A percentile compares a stretch with the other conserved stretches of the same genome.
Conservation (phyloP, 2,113 vertebrate species). For the Cochlearius cochlearius region DNA sequence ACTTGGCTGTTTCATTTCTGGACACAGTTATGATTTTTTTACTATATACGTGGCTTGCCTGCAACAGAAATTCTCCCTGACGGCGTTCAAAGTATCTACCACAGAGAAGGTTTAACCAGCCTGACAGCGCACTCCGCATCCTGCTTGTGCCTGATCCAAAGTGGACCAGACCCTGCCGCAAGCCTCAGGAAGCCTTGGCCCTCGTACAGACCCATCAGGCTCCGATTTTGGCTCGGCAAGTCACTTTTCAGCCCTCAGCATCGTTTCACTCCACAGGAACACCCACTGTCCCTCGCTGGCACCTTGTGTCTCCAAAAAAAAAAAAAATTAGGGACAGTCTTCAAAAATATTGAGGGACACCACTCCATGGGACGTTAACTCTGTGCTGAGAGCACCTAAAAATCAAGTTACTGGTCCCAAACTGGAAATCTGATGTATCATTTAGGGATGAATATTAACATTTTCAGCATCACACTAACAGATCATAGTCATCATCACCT, state of each 20-base stretch:
- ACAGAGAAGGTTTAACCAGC: not conserved
- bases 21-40: not conserved
- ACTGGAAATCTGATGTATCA: not conserved
- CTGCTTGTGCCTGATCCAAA: not conserved
- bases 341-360: not conserved
- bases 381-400: not conserved
- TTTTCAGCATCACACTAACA: not conserved
- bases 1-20: not conserved
- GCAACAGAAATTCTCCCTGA: not conserved
- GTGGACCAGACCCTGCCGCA: not conserved
- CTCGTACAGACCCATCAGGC: not conserved
- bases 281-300: not conserved
- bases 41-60: not conserved
- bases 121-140: not conserved
- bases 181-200: not conserved
- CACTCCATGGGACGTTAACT: not conserved
- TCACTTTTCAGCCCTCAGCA: not conserved
- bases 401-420: not conserved
- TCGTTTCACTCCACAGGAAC: not conserved
- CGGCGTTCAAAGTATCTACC: conserved; percentile 1
- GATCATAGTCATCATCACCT: not conserved
- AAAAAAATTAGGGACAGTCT: not conserved
- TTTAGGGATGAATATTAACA: not conserved
- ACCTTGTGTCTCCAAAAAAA: not conserved
- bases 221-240: not conserved